phyloP scores from a whole-genome alignment of 1,140 invertebrate species.

The Leptestheria dahalacensis region DNA sequence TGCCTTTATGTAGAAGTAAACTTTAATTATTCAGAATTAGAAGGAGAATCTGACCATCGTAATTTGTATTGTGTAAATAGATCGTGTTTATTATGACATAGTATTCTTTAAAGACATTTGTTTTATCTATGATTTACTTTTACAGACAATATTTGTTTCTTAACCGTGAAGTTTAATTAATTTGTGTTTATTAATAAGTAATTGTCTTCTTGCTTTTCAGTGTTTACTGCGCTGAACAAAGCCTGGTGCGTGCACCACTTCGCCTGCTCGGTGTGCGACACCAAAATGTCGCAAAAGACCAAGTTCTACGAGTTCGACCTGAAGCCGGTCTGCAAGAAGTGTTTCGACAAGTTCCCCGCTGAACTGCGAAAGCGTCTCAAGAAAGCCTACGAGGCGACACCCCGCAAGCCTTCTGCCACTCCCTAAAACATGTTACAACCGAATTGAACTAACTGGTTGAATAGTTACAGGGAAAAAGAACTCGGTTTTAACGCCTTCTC shows the following conservation, averaged over 20 bases:
- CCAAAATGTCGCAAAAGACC: constrained; percentile 93
- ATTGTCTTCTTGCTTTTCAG: constrained; percentile 38
- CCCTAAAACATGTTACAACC: no score
- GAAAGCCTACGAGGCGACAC: constrained; percentile 30
- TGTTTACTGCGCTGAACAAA: constrained; percentile 95
- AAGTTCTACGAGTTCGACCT: constrained; percentile 99
- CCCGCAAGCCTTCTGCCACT: constrained; percentile 10
- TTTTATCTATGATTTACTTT: background rate
- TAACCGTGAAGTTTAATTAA: no score
- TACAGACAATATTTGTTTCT: no score
- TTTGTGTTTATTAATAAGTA: no score
- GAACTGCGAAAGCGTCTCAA: constrained; percentile 74
- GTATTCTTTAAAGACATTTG: background rate
- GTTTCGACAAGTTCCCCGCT: constrained; percentile 90
- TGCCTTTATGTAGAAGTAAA: no score
- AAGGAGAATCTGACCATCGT: no score
- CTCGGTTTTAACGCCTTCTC: no score
- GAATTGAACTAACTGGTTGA: no score
- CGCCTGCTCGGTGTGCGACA: constrained; percentile 94
- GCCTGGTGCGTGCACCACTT: constrained; percentile 99
- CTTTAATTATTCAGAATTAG: no score
- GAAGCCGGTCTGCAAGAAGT: constrained; percentile 95
- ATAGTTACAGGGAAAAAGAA: no score
- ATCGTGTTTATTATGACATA: constrained; percentile 9
- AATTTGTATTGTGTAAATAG: no score